Percentiles rank a stretch among this genome's conserved stretches.
These are phyloP conservation scores for Drosophila tropicalis DNA, from an alignment of 1,140 invertebrate species.

Conservation along the genomic window DNA sequence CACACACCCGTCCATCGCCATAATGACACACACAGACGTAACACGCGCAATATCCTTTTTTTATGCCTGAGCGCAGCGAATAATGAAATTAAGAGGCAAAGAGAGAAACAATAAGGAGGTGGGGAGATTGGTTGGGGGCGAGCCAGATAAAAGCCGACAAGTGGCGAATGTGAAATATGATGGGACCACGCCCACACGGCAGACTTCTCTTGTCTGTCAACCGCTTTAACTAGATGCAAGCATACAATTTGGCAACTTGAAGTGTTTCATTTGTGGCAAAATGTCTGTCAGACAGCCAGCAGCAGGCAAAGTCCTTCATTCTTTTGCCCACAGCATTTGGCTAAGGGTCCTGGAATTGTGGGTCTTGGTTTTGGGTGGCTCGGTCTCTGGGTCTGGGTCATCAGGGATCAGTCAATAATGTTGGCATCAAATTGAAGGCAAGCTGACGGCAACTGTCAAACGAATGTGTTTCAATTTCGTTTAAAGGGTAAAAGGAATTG, in stretches of 20 bases:
- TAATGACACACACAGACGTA: no score
- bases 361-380: background rate
- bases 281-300: slow-evolving; percentile 37
- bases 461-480: slow-evolving; percentile 67
- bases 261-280: slow-evolving; percentile 66
- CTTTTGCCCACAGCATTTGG: background rate
- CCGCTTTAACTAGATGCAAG: slow-evolving; percentile 44
- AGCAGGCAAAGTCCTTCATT: background rate
- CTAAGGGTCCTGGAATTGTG: background rate
- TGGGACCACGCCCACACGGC: slow-evolving; percentile 30
- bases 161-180: slow-evolving; percentile 68
- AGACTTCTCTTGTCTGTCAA: slow-evolving; percentile 23
- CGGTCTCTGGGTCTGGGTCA: slow-evolving; percentile 24
- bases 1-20: slow-evolving; percentile 22
- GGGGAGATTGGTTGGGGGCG: slow-evolving; percentile 5
- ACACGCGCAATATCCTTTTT: slow-evolving; percentile 70
- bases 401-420: slow-evolving; percentile 74
- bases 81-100: slow-evolving; percentile 73
- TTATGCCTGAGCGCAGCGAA: slow-evolving; percentile 74
- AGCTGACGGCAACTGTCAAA: slow-evolving; percentile 70
- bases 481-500: slow-evolving; percentile 29
- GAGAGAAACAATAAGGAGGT: background rate
- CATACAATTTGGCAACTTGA: slow-evolving; percentile 47
- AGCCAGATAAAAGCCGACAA: slow-evolving; percentile 63
- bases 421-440: slow-evolving; percentile 72